These are phyloP conservation scores for Erpornis zantholeuca DNA, from an alignment of 2,113 vertebrate genomes.

Conservation along the genomic window DNA sequence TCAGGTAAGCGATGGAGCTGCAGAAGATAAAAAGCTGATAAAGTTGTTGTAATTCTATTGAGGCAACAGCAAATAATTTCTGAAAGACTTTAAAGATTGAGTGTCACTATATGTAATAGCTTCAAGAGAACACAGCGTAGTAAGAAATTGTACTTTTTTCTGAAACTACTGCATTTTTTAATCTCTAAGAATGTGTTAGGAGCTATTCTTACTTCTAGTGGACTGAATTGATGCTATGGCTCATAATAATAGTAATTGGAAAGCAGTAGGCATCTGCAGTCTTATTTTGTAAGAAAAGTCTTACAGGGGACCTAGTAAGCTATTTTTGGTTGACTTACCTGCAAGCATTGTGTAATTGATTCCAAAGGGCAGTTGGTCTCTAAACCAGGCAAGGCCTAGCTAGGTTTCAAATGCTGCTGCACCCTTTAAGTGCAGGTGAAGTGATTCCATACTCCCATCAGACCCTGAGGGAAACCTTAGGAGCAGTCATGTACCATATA, in stretches of 20 bases:
- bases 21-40: background rate
- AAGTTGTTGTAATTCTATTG: background rate
- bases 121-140: background rate
- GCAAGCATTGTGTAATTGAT: background rate
- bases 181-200: background rate
- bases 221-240: background rate
- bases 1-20: slow-evolving; percentile 77
- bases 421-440: background rate
- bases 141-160: background rate
- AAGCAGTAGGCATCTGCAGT: background rate
- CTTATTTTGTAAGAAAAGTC: background rate
- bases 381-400: background rate
- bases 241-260: background rate
- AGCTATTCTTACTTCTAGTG: background rate
- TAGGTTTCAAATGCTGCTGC: background rate
- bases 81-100: background rate
- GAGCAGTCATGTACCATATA: background rate
- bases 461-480: background rate
- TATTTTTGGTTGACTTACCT: background rate
- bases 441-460: background rate
- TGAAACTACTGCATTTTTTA: background rate
- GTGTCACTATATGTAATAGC: background rate
- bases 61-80: background rate
- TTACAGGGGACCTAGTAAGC: background rate
- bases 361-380: background rate